Percentiles rank a stretch among this genome's conserved stretches.
phyloP scores from a whole-genome alignment of 2,888 invertebrate genomes.

The Phragmatobia fuliginosa region DNA sequence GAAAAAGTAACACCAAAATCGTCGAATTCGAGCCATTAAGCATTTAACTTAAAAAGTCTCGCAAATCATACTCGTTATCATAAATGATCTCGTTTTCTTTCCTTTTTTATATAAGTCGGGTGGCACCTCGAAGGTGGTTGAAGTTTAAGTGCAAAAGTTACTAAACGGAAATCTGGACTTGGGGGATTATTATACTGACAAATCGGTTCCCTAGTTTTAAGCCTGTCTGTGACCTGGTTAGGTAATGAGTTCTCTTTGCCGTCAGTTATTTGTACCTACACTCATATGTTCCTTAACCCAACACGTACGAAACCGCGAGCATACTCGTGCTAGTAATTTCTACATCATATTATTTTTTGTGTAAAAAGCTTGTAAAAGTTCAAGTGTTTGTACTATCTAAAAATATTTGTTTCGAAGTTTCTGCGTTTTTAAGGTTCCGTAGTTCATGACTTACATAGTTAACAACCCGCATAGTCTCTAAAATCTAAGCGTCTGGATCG shows the following conservation, averaged over 20 bases:
- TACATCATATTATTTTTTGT: no score
- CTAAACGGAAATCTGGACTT: constrained; percentile 14
- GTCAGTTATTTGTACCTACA: not conserved
- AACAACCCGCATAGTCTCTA: no score
- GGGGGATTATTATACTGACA: constrained; percentile 3
- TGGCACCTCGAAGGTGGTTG: constrained; percentile 8
- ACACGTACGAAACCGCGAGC: no score
- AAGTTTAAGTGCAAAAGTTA: constrained; percentile 19
- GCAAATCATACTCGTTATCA: constrained; percentile 16
- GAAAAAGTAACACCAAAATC: constrained; percentile 28
- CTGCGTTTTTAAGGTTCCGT: no score
- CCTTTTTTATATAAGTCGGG: constrained; percentile 4
- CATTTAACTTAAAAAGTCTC: constrained; percentile 25
- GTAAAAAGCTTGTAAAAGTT: no score
- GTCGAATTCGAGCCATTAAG: constrained; percentile 34
- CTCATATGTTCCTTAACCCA: not conserved
- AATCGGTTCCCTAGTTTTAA: not conserved
- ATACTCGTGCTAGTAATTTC: no score
- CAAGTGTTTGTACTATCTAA: no score
- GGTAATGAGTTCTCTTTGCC: not conserved
- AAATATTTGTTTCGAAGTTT: no score
- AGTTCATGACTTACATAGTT: no score
- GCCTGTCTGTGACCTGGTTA: constrained; percentile 8
- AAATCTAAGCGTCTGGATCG: no score
- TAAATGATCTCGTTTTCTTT: constrained; percentile 11